phyloP scores from a whole-genome alignment of 2,888 invertebrate genomes.

The Silvanus unidentatus region DNA sequence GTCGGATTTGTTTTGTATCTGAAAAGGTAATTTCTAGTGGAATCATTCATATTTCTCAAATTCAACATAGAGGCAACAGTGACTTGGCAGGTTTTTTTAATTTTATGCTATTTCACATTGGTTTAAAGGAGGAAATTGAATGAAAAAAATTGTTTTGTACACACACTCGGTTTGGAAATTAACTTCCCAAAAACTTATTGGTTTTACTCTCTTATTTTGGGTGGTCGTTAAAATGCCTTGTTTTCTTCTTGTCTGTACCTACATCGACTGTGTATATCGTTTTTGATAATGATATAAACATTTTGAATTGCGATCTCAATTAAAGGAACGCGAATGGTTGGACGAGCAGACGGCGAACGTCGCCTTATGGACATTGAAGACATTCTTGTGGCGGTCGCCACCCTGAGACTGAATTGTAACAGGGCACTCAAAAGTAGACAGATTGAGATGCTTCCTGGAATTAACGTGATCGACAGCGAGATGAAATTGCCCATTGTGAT shows the following conservation, averaged over 20 bases:
- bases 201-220: neutral
- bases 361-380: slow-evolving; percentile 33
- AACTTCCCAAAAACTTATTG: too few species aligned
- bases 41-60: slow-evolving; percentile 36
- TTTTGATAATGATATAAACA: too few species aligned
- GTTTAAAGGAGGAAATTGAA: neutral
- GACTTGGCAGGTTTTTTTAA: slow-evolving; percentile 33
- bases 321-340: slow-evolving; percentile 1
- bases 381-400: slow-evolving; percentile 30
- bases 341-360: slow-evolving; percentile 17
- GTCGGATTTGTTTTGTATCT: too few species aligned
- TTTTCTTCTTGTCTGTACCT: neutral
- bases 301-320: neutral
- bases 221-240: neutral
- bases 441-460: slow-evolving; percentile 37
- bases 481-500: slow-evolving; percentile 42
- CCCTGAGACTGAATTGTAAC: slow-evolving; percentile 25
- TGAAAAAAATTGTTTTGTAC: neutral
- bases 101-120: slow-evolving; percentile 40
- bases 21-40: slow-evolving; percentile 24
- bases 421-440: slow-evolving; percentile 28
- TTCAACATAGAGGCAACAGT: slow-evolving; percentile 23
- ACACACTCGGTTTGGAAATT: too few species aligned
- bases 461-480: slow-evolving; percentile 41
- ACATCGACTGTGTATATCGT: too few species aligned